Evolutionary conservation across 2,888 invertebrate genomes (phyloP).

Genomic region (Macropis europaea): DNA sequence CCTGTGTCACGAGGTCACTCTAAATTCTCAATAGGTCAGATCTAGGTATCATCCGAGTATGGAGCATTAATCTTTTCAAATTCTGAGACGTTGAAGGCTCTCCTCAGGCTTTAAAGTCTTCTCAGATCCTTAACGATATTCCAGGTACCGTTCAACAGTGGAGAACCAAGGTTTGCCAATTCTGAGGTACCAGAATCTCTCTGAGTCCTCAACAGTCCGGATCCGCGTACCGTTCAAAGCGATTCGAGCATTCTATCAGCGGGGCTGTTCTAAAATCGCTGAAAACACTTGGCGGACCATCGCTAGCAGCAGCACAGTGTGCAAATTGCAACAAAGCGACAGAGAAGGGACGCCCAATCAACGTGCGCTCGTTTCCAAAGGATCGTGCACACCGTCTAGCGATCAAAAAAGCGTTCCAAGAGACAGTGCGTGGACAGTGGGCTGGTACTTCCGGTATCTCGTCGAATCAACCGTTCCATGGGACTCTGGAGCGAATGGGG

Average conservation of each 20-base stretch:
- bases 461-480: slow-evolving; percentile 9
- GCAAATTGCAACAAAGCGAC: slow-evolving; percentile 76
- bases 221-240: slow-evolving; percentile 24
- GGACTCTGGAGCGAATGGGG: not conserved
- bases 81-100: no score
- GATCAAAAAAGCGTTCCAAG: slow-evolving; percentile 70
- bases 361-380: slow-evolving; percentile 75
- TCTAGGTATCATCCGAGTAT: no score
- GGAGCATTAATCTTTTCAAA: no score
- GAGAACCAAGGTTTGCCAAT: no score
- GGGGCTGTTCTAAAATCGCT: not conserved
- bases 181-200: no score
- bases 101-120: no score
- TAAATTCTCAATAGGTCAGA: no score
- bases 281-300: slow-evolving; percentile 24
- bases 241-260: not conserved
- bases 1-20: no score
- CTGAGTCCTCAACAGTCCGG: no score
- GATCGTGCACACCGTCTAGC: slow-evolving; percentile 75
- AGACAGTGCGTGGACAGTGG: slow-evolving; percentile 56
- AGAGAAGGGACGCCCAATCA: slow-evolving; percentile 79
- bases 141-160: no score
- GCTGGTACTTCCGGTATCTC: slow-evolving; percentile 24
- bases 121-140: no score
- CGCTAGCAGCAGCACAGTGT: slow-evolving; percentile 54